These are phyloP conservation scores for Caenorhabditis zanzibari DNA, from an alignment of 2,888 invertebrate species.

Conservation along the genomic window DNA sequence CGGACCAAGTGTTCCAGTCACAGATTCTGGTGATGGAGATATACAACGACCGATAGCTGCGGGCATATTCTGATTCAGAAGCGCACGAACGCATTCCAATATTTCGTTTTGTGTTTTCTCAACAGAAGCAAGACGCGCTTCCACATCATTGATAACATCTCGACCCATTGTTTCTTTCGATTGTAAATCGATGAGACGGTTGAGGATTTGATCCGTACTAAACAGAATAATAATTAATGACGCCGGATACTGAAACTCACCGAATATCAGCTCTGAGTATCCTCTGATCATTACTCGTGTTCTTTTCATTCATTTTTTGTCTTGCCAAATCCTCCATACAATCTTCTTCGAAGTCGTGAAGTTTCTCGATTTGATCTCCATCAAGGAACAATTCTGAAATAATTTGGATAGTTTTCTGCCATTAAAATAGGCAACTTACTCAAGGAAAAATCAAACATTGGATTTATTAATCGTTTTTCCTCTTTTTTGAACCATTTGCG, in stretches of 20 bases:
- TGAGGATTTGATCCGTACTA: conserved; percentile 84
- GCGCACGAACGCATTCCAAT: conserved; percentile 58
- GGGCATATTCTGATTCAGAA: conserved; percentile 26
- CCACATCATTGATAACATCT: conserved; percentile 75
- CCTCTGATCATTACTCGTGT: conserved; percentile 84
- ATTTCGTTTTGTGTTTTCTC: conserved; percentile 76
- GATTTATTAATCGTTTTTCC: conserved; percentile 53
- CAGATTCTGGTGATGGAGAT: conserved; percentile 45
- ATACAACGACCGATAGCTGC: conserved; percentile 28
- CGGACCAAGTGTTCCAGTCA: conserved; percentile 20
- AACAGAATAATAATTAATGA: neutral
- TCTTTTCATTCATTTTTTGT: conserved; percentile 88
- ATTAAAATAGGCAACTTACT: conserved; percentile 67
- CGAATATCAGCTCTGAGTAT: conserved; percentile 85
- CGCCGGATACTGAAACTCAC: conserved; percentile 69
- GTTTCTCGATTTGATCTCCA: conserved; percentile 92
- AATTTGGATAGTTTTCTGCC: neutral
- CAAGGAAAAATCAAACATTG: conserved; percentile 78
- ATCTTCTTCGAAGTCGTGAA: conserved; percentile 97
- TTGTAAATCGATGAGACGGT: conserved; percentile 84
- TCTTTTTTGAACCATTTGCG: conserved; percentile 85
- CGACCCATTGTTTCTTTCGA: conserved; percentile 75
- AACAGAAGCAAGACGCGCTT: conserved; percentile 74
- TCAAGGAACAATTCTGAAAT: conserved; percentile 72
- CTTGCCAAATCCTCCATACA: conserved; percentile 95